Conservation (phyloP, 2,888 invertebrate species). For the Aphodius granarius region DNA sequence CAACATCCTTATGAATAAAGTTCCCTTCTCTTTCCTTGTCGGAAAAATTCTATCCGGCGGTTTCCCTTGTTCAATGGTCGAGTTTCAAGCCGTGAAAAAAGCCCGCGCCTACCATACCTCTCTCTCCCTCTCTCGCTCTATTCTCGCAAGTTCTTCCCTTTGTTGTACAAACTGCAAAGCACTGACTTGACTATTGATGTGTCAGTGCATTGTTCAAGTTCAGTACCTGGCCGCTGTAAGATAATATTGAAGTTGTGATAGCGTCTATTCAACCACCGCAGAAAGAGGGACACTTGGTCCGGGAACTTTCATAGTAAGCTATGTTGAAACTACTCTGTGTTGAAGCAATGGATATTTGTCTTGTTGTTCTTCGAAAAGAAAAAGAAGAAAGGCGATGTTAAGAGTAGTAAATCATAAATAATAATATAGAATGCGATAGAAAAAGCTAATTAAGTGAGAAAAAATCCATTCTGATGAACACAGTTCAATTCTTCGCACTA, state of each 20-base stretch:
- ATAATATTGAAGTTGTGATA: constrained; percentile 12
- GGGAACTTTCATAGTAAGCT: neutral
- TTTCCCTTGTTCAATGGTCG: neutral
- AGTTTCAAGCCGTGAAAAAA: neutral
- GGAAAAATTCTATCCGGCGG: neutral
- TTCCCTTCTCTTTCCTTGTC: neutral
- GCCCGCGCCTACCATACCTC: neutral
- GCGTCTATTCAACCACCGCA: neutral
- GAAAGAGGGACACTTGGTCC: neutral
- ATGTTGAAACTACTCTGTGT: no score
- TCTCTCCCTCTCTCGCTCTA: neutral
- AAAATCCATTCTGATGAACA: no score
- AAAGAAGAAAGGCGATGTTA: no score
- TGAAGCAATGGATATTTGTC: no score
- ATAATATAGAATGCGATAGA: no score
- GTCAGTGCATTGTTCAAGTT: constrained; percentile 3
- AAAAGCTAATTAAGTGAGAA: no score
- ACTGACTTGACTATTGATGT: neutral
- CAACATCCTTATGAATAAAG: neutral
- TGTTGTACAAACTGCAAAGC: neutral
- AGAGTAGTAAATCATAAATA: no score
- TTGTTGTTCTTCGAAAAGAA: no score
- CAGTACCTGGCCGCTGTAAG: constrained; percentile 7
- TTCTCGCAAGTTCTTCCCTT: neutral
- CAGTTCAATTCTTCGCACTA: no score